Conservation (phyloP, 2,888 invertebrate genomes). For the Sacculina carcini region DNA sequence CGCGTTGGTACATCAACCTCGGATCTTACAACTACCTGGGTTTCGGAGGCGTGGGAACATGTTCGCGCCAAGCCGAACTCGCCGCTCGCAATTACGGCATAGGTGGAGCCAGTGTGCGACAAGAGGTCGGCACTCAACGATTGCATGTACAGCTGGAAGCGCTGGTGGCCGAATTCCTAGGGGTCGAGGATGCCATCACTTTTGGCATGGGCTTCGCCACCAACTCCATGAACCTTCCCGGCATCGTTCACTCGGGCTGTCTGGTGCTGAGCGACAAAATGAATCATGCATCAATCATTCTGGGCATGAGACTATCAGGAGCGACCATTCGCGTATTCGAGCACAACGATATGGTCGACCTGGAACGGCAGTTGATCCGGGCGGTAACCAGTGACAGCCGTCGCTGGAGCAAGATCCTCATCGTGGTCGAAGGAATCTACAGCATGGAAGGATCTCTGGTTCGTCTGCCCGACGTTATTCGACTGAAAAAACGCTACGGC, state of each 20-base stretch:
- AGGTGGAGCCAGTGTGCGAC: conserved; percentile 43
- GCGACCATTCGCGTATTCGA: conserved; percentile 25
- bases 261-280: conserved; percentile 27
- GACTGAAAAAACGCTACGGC: conserved; percentile 23
- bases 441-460: conserved; percentile 24
- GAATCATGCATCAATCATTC: conserved; percentile 27
- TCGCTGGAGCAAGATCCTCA: conserved; percentile 20
- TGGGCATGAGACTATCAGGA: conserved; percentile 26
- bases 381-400: conserved; percentile 45
- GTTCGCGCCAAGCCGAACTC: conserved; percentile 42
- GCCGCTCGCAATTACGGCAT: conserved; percentile 43
- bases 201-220: conserved; percentile 31
- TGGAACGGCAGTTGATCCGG: conserved; percentile 46
- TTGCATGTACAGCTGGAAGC: conserved; percentile 24
- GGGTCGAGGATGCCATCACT: conserved; percentile 25
- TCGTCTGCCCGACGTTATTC: conserved; percentile 20
- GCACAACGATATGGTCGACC: conserved; percentile 38
- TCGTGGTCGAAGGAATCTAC: conserved; percentile 22
- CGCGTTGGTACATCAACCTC: conserved; percentile 60
- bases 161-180: conserved; percentile 24
- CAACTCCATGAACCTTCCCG: conserved; percentile 27
- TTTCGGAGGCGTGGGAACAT: conserved; percentile 55
- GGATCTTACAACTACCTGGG: conserved; percentile 97
- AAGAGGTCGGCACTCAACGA: conserved; percentile 40
- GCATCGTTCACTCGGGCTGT: conserved; percentile 24